A percentile compares a stretch with the other conserved stretches of the same genome.
Conservation (phyloP, 1,140 invertebrate species). For the Caenorhabditis remanei region DNA sequence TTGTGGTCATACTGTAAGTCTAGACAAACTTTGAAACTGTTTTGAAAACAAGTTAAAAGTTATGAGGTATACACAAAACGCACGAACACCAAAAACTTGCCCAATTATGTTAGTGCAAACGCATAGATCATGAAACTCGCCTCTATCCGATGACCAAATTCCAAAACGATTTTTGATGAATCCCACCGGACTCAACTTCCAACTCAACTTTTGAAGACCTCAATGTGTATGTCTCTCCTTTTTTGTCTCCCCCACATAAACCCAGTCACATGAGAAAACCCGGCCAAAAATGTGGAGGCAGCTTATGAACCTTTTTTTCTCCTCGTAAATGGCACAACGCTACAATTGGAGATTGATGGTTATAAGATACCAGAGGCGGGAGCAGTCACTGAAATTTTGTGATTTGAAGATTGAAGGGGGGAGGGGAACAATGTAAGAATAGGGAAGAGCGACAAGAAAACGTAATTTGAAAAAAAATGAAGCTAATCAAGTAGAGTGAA, state of each 20-base stretch:
- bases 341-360: not conserved
- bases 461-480: not conserved
- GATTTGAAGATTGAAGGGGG: not conserved
- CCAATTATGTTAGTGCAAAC: not conserved
- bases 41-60: no score
- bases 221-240: not conserved
- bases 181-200: constrained; percentile 27
- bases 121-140: constrained; percentile 23
- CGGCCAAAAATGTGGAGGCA: not conserved
- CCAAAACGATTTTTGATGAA: constrained; percentile 47
- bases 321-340: not conserved
- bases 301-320: constrained; percentile 43
- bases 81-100: no score
- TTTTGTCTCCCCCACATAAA: constrained; percentile 18
- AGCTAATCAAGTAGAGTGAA: not conserved
- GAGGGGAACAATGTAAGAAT: not conserved
- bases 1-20: no score
- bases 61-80: no score
- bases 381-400: not conserved
- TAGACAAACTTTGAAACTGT: no score
- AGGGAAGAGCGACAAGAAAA: not conserved
- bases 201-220: constrained; percentile 36
- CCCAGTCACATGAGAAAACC: constrained; percentile 39
- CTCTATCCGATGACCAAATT: not conserved
- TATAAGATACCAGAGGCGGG: not conserved